phyloP scores from a whole-genome alignment of 1,140 invertebrate genomes.

The Lamellibrachia luymesi region DNA sequence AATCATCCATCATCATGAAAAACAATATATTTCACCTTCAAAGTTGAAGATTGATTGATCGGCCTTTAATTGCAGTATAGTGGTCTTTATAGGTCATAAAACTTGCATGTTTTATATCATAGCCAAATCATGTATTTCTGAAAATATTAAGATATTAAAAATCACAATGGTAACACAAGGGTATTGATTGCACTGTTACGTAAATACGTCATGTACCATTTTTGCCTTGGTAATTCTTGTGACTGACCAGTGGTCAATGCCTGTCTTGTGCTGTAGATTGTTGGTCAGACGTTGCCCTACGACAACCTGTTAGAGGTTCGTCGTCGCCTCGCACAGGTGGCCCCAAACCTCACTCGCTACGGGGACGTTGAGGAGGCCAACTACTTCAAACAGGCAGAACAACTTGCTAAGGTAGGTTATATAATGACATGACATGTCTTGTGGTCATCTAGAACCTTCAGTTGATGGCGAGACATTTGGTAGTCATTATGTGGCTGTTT shows the following conservation, averaged over 20 bases:
- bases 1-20: too few relatives aligned
- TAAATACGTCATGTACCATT: neutral
- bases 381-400: slow-evolving; percentile 74
- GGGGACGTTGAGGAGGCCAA: slow-evolving; percentile 80
- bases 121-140: too few relatives aligned
- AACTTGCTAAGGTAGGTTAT: slow-evolving; percentile 64
- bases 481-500: neutral
- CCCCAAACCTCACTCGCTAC: slow-evolving; percentile 84
- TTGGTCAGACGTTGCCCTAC: slow-evolving; percentile 82
- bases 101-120: too few relatives aligned
- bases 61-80: too few relatives aligned
- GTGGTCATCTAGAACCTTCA: neutral
- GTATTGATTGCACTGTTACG: neutral
- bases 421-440: neutral
- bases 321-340: slow-evolving; percentile 76
- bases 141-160: too few relatives aligned
- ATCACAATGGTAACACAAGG: too few relatives aligned
- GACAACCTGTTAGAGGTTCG: slow-evolving; percentile 85
- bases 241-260: neutral
- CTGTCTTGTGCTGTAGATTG: slow-evolving; percentile 63
- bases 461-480: neutral
- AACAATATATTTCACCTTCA: too few relatives aligned
- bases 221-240: neutral
- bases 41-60: too few relatives aligned
- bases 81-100: too few relatives aligned